Evolutionary conservation across 2,888 invertebrate species (phyloP).

Genomic region (Papilio demoleus): DNA sequence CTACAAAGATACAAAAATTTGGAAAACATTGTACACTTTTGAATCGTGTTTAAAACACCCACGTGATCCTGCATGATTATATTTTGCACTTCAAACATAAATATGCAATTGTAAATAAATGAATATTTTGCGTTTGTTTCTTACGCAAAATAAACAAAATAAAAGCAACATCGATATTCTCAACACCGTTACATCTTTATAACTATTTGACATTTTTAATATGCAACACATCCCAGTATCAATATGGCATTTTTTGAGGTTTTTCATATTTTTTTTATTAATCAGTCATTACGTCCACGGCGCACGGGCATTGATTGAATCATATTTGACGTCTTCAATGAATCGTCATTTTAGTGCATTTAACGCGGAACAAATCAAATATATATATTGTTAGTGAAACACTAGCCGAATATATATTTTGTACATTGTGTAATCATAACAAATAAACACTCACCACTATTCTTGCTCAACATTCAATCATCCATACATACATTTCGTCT

Average conservation of each 20-base stretch:
- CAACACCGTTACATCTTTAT: neutral
- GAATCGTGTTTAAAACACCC: too few relatives aligned
- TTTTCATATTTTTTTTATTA: neutral
- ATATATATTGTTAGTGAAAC: neutral
- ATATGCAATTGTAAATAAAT: too few relatives aligned
- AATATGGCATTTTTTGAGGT: slow-evolving; percentile 17
- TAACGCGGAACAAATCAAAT: neutral
- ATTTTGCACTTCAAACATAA: neutral
- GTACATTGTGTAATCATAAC: neutral
- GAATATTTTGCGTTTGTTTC: neutral
- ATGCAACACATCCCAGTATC: neutral
- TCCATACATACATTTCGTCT: neutral
- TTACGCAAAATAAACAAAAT: neutral
- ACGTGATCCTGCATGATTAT: too few relatives aligned
- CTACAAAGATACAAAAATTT: too few relatives aligned
- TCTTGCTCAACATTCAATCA: neutral
- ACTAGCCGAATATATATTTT: slow-evolving; percentile 1
- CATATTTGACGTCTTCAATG: neutral
- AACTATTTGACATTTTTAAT: neutral
- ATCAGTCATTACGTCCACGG: slow-evolving; percentile 1
- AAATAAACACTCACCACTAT: slow-evolving; percentile 2
- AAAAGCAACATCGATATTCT: neutral
- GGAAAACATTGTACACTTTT: too few relatives aligned
- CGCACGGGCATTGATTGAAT: neutral
- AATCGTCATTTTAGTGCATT: slow-evolving; percentile 2